Base-by-base conservation (phyloP, 2,113 vertebrate species). In the Epinephelus moara region DNA sequence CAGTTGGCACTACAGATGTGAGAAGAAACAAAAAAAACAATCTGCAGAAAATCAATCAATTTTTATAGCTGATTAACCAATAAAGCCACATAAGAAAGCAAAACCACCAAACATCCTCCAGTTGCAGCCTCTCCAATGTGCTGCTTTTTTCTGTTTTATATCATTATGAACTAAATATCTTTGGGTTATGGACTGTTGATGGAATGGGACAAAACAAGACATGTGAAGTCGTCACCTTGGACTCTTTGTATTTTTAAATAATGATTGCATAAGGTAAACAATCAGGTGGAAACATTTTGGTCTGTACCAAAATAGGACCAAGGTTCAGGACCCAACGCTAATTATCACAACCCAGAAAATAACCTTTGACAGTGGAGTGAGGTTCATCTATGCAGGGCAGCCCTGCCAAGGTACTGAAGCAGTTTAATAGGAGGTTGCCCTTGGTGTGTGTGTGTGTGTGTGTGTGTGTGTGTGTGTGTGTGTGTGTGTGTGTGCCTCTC, bases 381-480 rank as follows among this genome's bases (percentile, higher is more conserved):
- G 52, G 60, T 61, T 72, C 47, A 55, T n/a, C 37, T 53, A 13
- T 23, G 68, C 21, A 37, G 42, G 7, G 71, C 25, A 80, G 67
- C 59, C n/a, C 56, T 78, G 70, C 77, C 78, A 56, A 77, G 17
- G 50, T 18, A 63, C 27, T 67, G 70, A 61, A 13, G 70, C 64
- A 62, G 49, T 78, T 80, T 84, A 71, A 72, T 33, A 17, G 61
- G 80, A 72, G 80, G 53, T 64, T 59, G 2, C 70, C 62, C 59
- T 84, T 27, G 75, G 70, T 68, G 45, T 62, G 12, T 49, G 42
- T 70, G 33, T 64, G n/a, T 70, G 75, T 64, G 64, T n/a, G n/a
- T n/a, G n/a, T 67, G 73, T 71, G 79, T 78, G 78, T 75, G 70
- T 68, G 45, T 62, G 12, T 49, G 42, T 70, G 75, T 64, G 64